Evolutionary conservation across 2,113 vertebrate genomes (phyloP).

Genomic region (Mola mola): DNA sequence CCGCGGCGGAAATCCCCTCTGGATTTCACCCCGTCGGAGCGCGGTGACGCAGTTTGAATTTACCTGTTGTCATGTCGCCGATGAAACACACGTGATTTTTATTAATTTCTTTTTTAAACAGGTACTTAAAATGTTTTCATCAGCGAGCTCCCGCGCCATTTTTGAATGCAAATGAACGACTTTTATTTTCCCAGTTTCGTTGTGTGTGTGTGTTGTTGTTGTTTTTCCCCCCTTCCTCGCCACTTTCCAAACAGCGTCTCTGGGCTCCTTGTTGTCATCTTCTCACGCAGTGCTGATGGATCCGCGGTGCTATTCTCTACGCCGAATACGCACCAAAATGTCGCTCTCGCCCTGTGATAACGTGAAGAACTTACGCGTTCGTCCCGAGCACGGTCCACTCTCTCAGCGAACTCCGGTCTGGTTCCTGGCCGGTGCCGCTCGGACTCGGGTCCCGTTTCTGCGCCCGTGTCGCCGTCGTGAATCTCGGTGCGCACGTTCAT

Average conservation of each 20-base stretch:
- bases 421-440: conserved; percentile 7
- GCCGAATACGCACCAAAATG: conserved; percentile 66
- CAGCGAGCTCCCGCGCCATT: background rate
- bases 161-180: background rate
- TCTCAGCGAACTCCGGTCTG: background rate
- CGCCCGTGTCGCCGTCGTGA: conserved; percentile 49
- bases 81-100: conserved; percentile 35
- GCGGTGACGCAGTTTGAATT: conserved; percentile 84
- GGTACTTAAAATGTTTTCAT: background rate
- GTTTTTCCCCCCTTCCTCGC: too few species aligned
- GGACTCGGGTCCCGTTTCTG: conserved; percentile 39
- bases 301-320: conserved; percentile 71
- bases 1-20: conserved; percentile 71
- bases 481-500: conserved; percentile 67
- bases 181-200: conserved; percentile 19
- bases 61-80: conserved; percentile 76
- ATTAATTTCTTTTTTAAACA: too few species aligned
- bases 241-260: conserved; percentile 5
- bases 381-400: conserved; percentile 20
- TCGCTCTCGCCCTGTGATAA: conserved; percentile 30
- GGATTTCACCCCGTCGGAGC: conserved; percentile 63
- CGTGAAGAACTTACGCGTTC: conserved; percentile 68
- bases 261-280: conserved; percentile 32
- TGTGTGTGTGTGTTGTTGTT: background rate
- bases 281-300: conserved; percentile 53